Conservation (phyloP, 1,140 invertebrate species). For the Pachypeltis micranthus region DNA sequence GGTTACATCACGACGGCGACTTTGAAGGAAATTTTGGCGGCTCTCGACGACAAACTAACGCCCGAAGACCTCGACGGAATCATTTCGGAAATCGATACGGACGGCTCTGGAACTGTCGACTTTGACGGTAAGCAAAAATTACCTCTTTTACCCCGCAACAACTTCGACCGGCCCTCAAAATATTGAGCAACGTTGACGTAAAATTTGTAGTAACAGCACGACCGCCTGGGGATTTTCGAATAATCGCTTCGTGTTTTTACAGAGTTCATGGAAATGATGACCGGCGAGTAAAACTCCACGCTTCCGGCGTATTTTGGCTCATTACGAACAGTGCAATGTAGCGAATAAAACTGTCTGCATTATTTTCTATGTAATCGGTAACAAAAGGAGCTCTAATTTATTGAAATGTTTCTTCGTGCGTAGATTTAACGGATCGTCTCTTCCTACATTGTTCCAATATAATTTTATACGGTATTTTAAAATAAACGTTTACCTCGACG, state of each 20-base stretch:
- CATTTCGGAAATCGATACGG: constrained; percentile 86
- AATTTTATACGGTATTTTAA: too few species aligned
- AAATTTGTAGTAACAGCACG: neutral
- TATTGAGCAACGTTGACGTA: neutral
- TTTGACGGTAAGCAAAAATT: constrained; percentile 53
- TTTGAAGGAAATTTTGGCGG: constrained; percentile 78
- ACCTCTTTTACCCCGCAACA: neutral
- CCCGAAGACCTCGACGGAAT: constrained; percentile 76
- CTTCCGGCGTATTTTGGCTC: neutral
- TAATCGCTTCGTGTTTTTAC: constrained; percentile 17
- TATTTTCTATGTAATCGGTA: too few species aligned
- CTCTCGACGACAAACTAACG: constrained; percentile 80
- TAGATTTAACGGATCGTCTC: too few species aligned
- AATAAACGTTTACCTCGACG: too few species aligned
- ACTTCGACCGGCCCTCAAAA: neutral
- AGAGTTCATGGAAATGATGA: constrained; percentile 32
- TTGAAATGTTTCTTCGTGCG: too few species aligned
- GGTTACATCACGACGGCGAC: constrained; percentile 87
- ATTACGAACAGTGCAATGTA: neutral
- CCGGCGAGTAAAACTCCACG: constrained; percentile 25
- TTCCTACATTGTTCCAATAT: too few species aligned
- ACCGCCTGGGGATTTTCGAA: neutral
- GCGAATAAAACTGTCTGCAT: neutral
- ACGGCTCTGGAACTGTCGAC: constrained; percentile 83
- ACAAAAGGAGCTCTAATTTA: too few species aligned